Conservation (phyloP, 2,888 invertebrate genomes). For the Parapristionchus giblindavisi region DNA sequence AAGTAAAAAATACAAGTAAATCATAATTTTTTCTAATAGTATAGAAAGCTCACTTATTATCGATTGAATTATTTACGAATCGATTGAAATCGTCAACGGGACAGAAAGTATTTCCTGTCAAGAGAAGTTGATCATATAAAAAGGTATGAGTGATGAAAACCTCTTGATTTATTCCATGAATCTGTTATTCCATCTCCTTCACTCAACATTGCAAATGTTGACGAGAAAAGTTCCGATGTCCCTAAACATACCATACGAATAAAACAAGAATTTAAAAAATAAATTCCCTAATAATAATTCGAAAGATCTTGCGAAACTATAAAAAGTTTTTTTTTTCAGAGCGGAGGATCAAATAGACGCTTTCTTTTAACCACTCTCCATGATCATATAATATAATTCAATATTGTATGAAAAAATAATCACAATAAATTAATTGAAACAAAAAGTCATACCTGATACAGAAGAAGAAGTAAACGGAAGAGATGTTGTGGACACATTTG, state of each 20-base stretch:
- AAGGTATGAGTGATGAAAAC: not conserved
- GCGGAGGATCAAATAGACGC: no score
- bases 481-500: constrained; percentile 30
- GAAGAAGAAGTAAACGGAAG: constrained; percentile 32
- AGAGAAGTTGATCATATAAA: not conserved
- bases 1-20: no score
- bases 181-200: constrained; percentile 39
- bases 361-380: no score
- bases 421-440: not conserved
- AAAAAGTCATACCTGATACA: constrained; percentile 20
- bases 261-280: not conserved
- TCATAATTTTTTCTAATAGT: no score
- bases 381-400: not conserved
- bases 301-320: not conserved
- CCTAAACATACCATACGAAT: not conserved
- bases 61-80: no score
- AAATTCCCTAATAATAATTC: not conserved
- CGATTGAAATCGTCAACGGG: no score
- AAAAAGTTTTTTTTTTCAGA: no score
- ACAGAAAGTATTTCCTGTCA: no score
- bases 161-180: constrained; percentile 31
- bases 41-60: no score
- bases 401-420: not conserved
- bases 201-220: constrained; percentile 56
- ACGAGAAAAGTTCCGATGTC: constrained; percentile 45